Percentiles rank a stretch among this genome's conserved stretches.
These are phyloP conservation scores for Tribolium madens DNA, from an alignment of 1,140 invertebrate genomes.

Conservation along the genomic window DNA sequence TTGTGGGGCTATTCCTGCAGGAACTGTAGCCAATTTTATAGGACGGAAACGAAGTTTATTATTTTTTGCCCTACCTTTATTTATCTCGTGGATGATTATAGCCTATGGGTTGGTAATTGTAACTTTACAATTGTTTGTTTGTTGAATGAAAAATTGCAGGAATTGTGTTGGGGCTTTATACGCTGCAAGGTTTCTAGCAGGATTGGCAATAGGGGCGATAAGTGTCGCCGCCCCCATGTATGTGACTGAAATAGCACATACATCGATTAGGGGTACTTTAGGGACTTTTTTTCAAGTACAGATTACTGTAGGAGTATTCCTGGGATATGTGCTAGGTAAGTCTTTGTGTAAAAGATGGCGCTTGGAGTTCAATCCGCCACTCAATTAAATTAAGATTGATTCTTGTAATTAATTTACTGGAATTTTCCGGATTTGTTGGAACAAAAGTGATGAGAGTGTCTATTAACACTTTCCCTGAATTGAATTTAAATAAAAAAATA, in stretches of 20 bases:
- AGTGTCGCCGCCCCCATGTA: constrained; percentile 75
- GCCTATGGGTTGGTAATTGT: constrained; percentile 66
- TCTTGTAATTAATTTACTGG: not conserved
- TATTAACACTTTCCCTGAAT: not conserved
- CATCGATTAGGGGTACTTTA: constrained; percentile 71
- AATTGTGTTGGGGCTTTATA: constrained; percentile 67
- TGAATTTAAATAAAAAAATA: too few species aligned
- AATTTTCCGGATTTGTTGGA: not conserved
- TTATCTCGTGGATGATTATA: constrained; percentile 74
- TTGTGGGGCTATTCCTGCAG: constrained; percentile 70
- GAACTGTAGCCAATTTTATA: constrained; percentile 73
- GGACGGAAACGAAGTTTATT: constrained; percentile 75
- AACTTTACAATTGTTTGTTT: not conserved
- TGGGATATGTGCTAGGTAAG: constrained; percentile 74
- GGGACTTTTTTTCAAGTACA: constrained; percentile 78
- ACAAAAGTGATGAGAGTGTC: not conserved
- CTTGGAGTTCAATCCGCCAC: not conserved
- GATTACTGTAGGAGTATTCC: constrained; percentile 74
- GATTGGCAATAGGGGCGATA: constrained; percentile 73
- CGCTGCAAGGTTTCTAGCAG: constrained; percentile 74
- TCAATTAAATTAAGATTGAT: not conserved
- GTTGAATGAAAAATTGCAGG: constrained; percentile 56
- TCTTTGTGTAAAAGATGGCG: not conserved
- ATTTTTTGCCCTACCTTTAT: constrained; percentile 70
- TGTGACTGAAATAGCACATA: constrained; percentile 76